Evolutionary conservation across 1,140 invertebrate genomes (phyloP), one percentile per base, ranked within the genome.

Genomic region (Drosophila bipectinata): DNA sequence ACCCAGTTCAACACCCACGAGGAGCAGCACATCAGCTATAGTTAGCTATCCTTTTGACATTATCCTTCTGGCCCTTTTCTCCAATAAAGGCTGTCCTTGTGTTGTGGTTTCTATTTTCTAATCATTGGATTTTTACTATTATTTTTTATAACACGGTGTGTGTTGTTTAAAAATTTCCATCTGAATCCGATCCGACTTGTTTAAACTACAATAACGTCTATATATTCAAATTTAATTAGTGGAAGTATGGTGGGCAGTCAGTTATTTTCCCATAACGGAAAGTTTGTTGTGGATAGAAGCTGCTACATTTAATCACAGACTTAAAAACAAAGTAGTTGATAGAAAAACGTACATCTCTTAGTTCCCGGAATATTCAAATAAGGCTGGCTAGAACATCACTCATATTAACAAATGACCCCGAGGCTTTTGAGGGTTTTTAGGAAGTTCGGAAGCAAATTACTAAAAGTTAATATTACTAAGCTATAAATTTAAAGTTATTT

Each of bases 1-100:
- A 88, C 53, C 45, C 90, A 54, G 66, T 81, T 73, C 32, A 90
- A 72, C 54, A 91, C 54, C 63, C 90, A 87, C 26, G 74, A 75
- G 71, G 72, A 75, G 24, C 83, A 88, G 56, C 81, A 84, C 44
- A 84, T 84, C 12, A 84, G 68, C 78, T 85, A 85, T 48, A 85
- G 82, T 54, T 87, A 87, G 24, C 62, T 69, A 12, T 52, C 62
- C 1, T 1, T 8, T 24, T 45, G 41, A 32, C 45, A 34, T 15
- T 10, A 12, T 18, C 18, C n/a, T 34, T 52, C 9, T 39, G 3
- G 10, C n/a, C 28, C 14, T 2, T 6, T 67, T 32, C 47, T 24
- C 21, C 18, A 82, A 85, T 85, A 85, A 85, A 85, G 54, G 47
- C 76, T 80, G 73, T 75, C 57, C 37, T 44, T 39, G 32, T 32